These are phyloP conservation scores for Chionis minor DNA, from an alignment of 2,113 vertebrate species.

Conservation along the genomic window DNA sequence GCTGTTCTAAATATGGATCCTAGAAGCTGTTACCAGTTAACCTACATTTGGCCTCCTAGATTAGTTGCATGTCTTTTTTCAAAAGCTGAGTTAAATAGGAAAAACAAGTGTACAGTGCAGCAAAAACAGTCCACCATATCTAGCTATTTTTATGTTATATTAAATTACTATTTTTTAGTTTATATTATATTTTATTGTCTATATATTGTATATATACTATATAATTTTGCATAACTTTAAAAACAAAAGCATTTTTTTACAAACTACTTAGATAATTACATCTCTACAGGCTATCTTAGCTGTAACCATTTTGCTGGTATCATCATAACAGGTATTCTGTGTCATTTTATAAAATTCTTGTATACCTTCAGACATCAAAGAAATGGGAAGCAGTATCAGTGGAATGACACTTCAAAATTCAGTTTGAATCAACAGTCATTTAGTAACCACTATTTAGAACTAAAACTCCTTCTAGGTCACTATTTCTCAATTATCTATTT, in stretches of 20 bases:
- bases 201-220: background rate
- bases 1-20: background rate
- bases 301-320: background rate
- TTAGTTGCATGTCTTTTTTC: background rate
- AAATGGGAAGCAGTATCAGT: background rate
- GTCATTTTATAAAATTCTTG: background rate
- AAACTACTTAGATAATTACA: background rate
- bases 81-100: background rate
- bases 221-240: fast-evolving
- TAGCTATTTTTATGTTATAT: background rate
- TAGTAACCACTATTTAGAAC: too few species aligned
- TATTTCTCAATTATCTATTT: too few species aligned
- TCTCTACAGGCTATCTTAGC: background rate
- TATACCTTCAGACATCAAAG: background rate
- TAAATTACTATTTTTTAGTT: background rate
- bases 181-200: background rate
- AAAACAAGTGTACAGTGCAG: background rate
- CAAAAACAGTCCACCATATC: background rate
- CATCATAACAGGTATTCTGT: background rate
- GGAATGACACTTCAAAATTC: too few species aligned
- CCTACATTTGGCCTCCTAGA: background rate
- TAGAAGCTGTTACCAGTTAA: background rate
- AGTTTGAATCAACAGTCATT: too few species aligned
- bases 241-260: background rate
- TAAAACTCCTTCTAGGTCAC: too few species aligned